phyloP scores from a whole-genome alignment of 2,888 invertebrate genomes.

The Pyralis farinalis region DNA sequence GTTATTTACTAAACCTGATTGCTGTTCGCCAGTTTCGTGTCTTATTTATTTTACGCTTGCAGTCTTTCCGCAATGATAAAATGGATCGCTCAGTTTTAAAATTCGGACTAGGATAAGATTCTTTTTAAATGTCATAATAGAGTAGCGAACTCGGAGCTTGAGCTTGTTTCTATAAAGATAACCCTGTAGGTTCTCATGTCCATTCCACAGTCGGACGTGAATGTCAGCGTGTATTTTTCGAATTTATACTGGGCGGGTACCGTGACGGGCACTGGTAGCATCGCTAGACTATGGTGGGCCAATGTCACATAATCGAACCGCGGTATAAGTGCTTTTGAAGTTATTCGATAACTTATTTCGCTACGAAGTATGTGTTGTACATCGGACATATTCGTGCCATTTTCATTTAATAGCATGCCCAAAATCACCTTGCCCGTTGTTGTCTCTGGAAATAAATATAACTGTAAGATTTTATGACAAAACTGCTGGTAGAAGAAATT shows the following conservation, averaged over 20 bases:
- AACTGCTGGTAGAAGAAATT: too few relatives aligned
- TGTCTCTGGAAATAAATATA: conserved; percentile 44
- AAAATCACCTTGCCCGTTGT: conserved; percentile 58
- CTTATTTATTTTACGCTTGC: neutral
- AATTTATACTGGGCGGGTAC: conserved; percentile 41
- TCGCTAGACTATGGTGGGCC: conserved; percentile 44
- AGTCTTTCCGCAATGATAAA: neutral
- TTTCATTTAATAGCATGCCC: conserved; percentile 55
- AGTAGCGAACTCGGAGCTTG: neutral
- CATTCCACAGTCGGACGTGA: conserved; percentile 69
- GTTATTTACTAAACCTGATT: neutral
- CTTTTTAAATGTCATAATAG: too few relatives aligned
- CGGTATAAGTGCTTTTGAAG: conserved; percentile 44
- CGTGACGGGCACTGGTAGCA: conserved; percentile 49
- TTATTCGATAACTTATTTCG: conserved; percentile 44
- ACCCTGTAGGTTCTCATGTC: conserved; percentile 67
- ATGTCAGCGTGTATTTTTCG: conserved; percentile 55
- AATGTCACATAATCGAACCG: conserved; percentile 45
- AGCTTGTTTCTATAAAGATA: conserved; percentile 38
- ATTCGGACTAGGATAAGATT: neutral
- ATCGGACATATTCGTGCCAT: conserved; percentile 58
- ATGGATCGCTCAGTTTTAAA: neutral
- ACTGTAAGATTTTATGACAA: too few relatives aligned
- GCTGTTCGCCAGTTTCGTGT: neutral
- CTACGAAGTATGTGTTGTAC: conserved; percentile 54